A percentile compares a stretch with the other conserved stretches of the same genome.
These are phyloP conservation scores for Luscinia luscinia DNA, from an alignment of 2,797 vertebrate species.

Conservation along the genomic window DNA sequence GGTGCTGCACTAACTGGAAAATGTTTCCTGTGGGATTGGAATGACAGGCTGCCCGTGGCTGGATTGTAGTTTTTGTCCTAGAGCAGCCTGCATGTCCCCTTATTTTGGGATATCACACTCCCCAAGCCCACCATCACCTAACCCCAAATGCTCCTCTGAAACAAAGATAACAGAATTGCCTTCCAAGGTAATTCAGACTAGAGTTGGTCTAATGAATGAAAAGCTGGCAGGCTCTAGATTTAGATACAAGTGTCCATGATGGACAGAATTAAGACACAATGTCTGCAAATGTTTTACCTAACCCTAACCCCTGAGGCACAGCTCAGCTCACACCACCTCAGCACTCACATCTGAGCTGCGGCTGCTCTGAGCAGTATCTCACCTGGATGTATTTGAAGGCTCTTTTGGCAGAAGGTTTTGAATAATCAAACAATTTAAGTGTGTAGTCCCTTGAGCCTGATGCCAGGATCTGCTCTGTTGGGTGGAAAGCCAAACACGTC, in stretches of 20 bases:
- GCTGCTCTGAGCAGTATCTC: slow-evolving; percentile 16
- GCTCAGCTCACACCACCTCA: background rate
- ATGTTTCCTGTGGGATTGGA: background rate
- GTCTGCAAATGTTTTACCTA: background rate
- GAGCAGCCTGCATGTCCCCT: background rate
- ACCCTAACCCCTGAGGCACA: background rate
- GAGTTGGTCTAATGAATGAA: background rate
- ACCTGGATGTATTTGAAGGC: slow-evolving; percentile 99
- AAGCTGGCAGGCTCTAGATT: background rate
- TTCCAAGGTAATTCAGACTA: background rate
- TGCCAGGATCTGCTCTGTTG: slow-evolving; percentile 94
- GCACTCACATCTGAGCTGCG: background rate
- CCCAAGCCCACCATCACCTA: background rate
- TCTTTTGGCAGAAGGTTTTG: slow-evolving; percentile 97
- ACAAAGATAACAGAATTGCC: fast-evolving
- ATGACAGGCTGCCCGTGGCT: background rate
- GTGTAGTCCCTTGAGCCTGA: slow-evolving; percentile 97
- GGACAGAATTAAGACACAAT: background rate
- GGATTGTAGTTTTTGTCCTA: background rate
- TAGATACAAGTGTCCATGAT: background rate
- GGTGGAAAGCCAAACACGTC: slow-evolving; percentile 96
- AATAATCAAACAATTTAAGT: slow-evolving; percentile 98
- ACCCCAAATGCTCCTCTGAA: background rate
- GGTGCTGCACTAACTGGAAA: background rate
- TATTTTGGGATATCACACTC: fast-evolving